Evolutionary conservation across 2,113 vertebrate genomes (phyloP), one percentile per base, ranked within the genome.

Genomic region (Phocoena sinus): DNA sequence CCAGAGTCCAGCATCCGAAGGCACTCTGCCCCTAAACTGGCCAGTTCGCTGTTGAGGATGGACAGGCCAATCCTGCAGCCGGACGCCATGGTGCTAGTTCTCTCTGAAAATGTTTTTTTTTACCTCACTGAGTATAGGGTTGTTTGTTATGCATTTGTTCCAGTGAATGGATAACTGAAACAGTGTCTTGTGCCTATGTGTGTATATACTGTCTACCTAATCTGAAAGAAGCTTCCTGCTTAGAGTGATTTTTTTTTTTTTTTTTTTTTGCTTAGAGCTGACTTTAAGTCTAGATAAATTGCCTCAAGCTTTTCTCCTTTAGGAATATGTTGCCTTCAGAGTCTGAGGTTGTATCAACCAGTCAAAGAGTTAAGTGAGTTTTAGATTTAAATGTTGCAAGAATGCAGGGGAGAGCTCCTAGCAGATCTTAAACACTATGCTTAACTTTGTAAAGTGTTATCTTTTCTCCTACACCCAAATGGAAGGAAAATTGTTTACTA

Each of bases 31-130:
- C 99, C 99, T 96, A 99, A 98, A 60, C 99, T 99, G 67, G 99
- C 99, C 98, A 99, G 98, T 98, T 99, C 99, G 93, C 99, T 99
- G 98, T 99, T 99, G 74, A 99, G 99, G 96, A 99, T 99, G 84
- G 99, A 99, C 18, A 99, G 99, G 2, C 99, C 99, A 68, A 99
- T 99, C 92, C 98, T 99, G 82, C 98, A 99, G 20, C 99, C 99
- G 4, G 98, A 98, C 93, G 99, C 98, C 99, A 99, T 99, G 83
- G 97, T 96, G 95, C 36, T 26, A 8, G 95, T 71, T 73, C 68
- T 76, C 63, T 20, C 41, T 41, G 41, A 47, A 47, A 47, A 47
- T 47, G 10, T 14, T 53, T 74, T 4, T 95, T 93, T 93, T 56
- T 58, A 77, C 23, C 50, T 89, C 63, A 82, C 20, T 62, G 31